Conservation (phyloP, 1,140 invertebrate genomes). For the Drosophila parabipectinata region DNA sequence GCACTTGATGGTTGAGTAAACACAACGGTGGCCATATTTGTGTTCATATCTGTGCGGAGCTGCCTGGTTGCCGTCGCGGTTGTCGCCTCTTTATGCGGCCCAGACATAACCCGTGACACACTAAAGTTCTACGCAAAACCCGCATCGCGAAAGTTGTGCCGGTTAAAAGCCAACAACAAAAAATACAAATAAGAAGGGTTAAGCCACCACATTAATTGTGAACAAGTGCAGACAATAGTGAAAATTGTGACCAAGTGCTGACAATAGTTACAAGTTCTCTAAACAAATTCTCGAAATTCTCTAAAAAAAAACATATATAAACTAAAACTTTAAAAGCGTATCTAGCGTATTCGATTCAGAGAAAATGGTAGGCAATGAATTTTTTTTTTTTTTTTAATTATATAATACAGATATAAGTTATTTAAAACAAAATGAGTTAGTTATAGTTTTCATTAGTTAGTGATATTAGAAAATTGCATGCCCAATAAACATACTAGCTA, state of each 20-base stretch:
- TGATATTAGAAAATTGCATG: no score
- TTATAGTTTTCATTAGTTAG: no score
- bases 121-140: constrained; percentile 34
- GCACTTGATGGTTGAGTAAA: constrained; percentile 69
- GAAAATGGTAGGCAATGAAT: neutral
- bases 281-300: constrained; percentile 2
- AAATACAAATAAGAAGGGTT: constrained; percentile 10
- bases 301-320: neutral
- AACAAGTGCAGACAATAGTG: constrained; percentile 54
- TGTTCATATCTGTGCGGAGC: constrained; percentile 14
- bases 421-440: no score
- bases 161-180: constrained; percentile 2
- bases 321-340: neutral
- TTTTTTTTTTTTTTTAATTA: neutral
- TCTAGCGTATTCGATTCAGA: neutral
- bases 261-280: constrained; percentile 5
- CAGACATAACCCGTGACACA: constrained; percentile 42
- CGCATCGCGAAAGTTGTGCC: constrained; percentile 52
- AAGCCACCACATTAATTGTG: constrained; percentile 36
- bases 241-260: constrained; percentile 16
- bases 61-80: constrained; percentile 61
- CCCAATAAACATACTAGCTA: no score
- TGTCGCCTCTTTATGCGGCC: constrained; percentile 39
- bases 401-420: no score
- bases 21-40: constrained; percentile 60